These are phyloP conservation scores for Patiria miniata DNA, from an alignment of 35 echinoderm and acorn worm genomes.

Conservation along the genomic window DNA sequence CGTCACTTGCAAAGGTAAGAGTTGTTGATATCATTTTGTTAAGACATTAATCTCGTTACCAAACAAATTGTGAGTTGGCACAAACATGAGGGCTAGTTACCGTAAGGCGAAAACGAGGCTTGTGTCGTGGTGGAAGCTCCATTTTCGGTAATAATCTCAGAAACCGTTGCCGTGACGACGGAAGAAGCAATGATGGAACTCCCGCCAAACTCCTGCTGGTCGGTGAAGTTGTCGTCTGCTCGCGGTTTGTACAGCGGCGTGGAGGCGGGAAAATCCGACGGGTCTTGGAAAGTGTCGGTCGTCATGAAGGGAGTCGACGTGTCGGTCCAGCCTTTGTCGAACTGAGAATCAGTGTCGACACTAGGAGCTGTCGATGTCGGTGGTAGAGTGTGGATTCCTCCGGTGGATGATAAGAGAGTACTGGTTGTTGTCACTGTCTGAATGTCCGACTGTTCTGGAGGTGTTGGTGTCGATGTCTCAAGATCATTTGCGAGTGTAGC, in stretches of 20 bases:
- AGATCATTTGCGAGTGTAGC: too few species aligned
- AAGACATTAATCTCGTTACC: too few species aligned
- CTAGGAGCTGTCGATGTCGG: neutral
- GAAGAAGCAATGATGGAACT: neutral
- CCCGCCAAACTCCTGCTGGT: neutral
- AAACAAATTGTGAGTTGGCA: too few species aligned
- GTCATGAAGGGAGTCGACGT: neutral
- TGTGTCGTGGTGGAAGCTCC: neutral
- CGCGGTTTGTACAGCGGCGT: neutral
- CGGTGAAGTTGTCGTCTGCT: slow-evolving; percentile 9
- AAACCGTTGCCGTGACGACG: slow-evolving; percentile 5
- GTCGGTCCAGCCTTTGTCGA: neutral
- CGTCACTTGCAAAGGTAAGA: too few species aligned
- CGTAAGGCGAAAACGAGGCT: neutral
- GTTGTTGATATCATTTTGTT: too few species aligned
- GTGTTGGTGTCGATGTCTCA: neutral
- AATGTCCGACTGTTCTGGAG: neutral
- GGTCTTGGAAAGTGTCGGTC: neutral
- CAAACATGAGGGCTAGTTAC: neutral
- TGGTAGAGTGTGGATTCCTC: neutral
- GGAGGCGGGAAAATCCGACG: neutral
- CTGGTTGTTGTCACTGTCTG: neutral
- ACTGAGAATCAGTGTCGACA: neutral
- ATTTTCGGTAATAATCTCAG: slow-evolving; percentile 8
- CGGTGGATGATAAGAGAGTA: neutral